phyloP scores from a whole-genome alignment of 2,888 invertebrate species.

The Hofmannophila pseudospretella region DNA sequence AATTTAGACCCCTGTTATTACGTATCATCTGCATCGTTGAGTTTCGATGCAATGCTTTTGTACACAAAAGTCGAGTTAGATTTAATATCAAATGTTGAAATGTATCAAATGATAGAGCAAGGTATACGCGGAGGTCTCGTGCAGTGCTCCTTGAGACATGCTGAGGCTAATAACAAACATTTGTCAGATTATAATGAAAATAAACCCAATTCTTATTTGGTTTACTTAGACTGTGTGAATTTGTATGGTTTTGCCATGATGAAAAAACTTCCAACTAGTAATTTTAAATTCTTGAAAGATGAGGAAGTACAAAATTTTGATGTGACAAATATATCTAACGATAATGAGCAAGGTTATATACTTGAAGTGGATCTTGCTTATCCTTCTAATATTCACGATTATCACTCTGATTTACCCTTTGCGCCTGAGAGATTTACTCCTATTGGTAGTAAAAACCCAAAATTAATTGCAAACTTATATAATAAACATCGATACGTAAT shows the following conservation, averaged over 20 bases:
- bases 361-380: not conserved
- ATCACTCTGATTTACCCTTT: constrained; percentile 12
- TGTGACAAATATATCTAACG: not conserved
- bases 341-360: not conserved
- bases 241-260: not conserved
- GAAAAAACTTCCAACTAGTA: not conserved
- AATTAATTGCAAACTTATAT: constrained; percentile 17
- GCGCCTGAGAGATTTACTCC: constrained; percentile 11
- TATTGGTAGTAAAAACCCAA: constrained; percentile 8
- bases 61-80: constrained; percentile 4
- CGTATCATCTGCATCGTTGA: constrained; percentile 7
- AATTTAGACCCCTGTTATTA: constrained; percentile 9
- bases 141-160: not conserved
- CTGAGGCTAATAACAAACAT: not conserved
- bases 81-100: not conserved
- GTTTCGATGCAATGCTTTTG: constrained; percentile 14
- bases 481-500: constrained; percentile 27
- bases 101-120: not conserved
- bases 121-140: not conserved
- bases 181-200: not conserved
- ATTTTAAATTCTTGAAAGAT: not conserved
- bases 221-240: not conserved
- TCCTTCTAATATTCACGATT: constrained; percentile 6
- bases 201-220: not conserved
- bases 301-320: not conserved